These are phyloP conservation scores for Gadopsis marmoratus DNA, from an alignment of 2,797 vertebrate genomes.

Conservation along the genomic window DNA sequence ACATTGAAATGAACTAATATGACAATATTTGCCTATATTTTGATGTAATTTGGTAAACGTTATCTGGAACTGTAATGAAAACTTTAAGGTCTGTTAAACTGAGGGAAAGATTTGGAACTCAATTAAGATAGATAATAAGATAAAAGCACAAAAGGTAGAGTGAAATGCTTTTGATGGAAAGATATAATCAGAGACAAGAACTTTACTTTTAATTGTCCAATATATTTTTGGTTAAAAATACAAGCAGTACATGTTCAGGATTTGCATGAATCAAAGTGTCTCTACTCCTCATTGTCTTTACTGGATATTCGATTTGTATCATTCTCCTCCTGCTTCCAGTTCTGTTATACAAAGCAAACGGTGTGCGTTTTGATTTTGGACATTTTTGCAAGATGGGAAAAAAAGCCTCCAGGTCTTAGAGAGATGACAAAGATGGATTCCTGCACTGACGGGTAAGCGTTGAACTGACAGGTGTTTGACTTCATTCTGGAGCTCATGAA, in stretches of 20 bases:
- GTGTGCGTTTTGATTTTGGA: constrained; percentile 20
- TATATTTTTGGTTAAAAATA: constrained; percentile 23
- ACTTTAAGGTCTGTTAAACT: constrained; percentile 19
- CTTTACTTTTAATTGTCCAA: constrained; percentile 43
- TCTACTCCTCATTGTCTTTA: background rate
- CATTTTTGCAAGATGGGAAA: background rate
- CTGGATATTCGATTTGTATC: background rate
- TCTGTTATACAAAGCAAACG: background rate
- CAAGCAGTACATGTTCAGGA: background rate
- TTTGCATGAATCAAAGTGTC: background rate
- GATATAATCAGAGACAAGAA: constrained; percentile 43
- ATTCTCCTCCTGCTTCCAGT: constrained; percentile 4
- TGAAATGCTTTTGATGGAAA: constrained; percentile 47
- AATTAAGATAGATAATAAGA: constrained; percentile 67
- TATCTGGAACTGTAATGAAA: constrained; percentile 33
- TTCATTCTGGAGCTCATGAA: constrained; percentile 20
- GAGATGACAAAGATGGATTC: constrained; percentile 13
- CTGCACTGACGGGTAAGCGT: background rate
- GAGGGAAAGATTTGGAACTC: constrained; percentile 24
- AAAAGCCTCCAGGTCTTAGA: constrained; percentile 17
- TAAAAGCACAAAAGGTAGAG: constrained; percentile 51
- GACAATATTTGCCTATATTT: constrained; percentile 28
- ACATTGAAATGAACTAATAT: constrained; percentile 21
- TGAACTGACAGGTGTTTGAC: constrained; percentile 24
- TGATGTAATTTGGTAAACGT: constrained; percentile 44